Evolutionary conservation across 2,113 vertebrate species (phyloP).

Genomic region (Pollachius pollachius): DNA sequence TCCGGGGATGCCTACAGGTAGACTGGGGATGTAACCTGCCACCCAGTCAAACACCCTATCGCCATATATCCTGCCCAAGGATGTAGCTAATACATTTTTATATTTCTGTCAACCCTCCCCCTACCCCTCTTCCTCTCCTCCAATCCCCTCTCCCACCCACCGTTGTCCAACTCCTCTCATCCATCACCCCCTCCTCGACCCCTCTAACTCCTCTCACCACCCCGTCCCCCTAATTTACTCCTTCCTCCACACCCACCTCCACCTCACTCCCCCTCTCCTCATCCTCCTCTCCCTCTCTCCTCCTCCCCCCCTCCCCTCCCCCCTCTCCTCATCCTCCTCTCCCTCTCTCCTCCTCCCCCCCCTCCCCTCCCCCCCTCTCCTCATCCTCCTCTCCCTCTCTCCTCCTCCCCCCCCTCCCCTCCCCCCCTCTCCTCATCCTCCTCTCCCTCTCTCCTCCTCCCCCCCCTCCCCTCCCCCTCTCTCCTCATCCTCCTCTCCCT

Average conservation of each 20-base stretch:
- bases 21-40: no score
- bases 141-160: no score
- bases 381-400: slow-evolving; percentile 61
- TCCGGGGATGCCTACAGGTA: no score
- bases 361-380: background rate
- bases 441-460: background rate
- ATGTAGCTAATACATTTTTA: no score
- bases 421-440: background rate
- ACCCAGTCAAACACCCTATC: no score
- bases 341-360: slow-evolving; percentile 32
- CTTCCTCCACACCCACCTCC: slow-evolving; percentile 1
- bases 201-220: no score
- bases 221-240: no score
- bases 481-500: background rate
- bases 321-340: background rate
- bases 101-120: no score
- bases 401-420: slow-evolving; percentile 38
- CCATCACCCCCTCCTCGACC: no score
- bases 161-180: no score
- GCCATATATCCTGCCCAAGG: no score
- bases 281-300: slow-evolving; percentile 6
- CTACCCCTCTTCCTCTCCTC: no score
- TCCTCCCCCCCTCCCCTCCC: background rate
- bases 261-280: slow-evolving; percentile 22
- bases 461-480: slow-evolving; percentile 5